Base-by-base conservation (phyloP, 2,113 vertebrate genomes). In the Platysteira castanea region DNA sequence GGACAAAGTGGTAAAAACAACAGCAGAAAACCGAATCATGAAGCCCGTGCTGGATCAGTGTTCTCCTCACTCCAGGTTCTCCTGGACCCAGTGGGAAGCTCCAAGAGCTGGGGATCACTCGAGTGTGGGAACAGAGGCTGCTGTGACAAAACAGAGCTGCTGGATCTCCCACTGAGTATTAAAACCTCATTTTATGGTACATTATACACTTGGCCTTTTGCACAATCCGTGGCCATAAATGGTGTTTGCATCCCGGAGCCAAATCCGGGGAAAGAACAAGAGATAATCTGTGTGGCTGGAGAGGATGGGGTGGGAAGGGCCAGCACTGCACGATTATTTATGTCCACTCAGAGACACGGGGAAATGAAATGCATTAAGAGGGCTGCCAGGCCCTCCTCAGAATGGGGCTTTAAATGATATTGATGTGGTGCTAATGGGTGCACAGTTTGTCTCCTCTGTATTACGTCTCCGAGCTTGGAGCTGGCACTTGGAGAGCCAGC, bases 111-210 rank as follows among this genome's bases (percentile, higher is more conserved):
- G 26, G 56, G 47, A 39, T 85, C 59, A 31, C 33, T 65, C 53
- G 15, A 92, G 56, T 94, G 76, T 94, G 85, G 86, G 74, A 96
- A 92, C 56, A 39, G 30, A 61, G 65, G 47, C 73, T 41, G 7
- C 81, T 83, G 75, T 52, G 71, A 86, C 71, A 77, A 79, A 88
- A 65, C 74, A 74, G 90, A 93, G 78, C 77, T 33, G 81, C 82
- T 91, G 28, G 50, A 76, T 95, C 93, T 95, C 95, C 94, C 91
- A 89, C 91, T 7, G 81, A 92, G 97, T 82, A 97, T 95, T 96
- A 95, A 96, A 97, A 97, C 97, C 97, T 97, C 93, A 97, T 98
- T 98, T 98, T 97, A 94, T 98, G 97, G 95, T 94, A 69, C 96
- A 94, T 98, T 98, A 97, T 98, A 96, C 93, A 84, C 91, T 97